Evolutionary conservation across 2,888 invertebrate species (phyloP).

Genomic region (Agrotis puta): DNA sequence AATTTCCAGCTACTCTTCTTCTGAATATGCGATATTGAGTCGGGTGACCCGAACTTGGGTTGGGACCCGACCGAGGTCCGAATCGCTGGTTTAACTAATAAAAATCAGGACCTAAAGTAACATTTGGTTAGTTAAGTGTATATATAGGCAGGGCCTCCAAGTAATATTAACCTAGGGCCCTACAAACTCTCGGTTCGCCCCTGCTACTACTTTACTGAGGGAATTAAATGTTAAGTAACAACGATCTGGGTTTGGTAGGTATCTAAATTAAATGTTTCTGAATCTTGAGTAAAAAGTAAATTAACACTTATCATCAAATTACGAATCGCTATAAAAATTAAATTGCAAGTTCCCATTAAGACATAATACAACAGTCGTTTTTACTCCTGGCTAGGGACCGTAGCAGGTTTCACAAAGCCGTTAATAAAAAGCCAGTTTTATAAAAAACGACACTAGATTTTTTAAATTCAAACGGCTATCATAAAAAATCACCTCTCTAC

Average conservation of each 20-base stretch:
- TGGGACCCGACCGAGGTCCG: too few relatives aligned
- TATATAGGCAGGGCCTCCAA: too few relatives aligned
- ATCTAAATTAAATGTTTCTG: neutral
- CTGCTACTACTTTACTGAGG: neutral
- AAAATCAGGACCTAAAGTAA: too few relatives aligned
- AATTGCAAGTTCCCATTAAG: slow-evolving; percentile 34
- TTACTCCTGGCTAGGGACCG: slow-evolving; percentile 30
- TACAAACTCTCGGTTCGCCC: too few relatives aligned
- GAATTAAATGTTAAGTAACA: neutral
- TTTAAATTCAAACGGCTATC: slow-evolving; percentile 76
- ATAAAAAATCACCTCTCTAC: slow-evolving; percentile 82
- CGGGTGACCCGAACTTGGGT: too few relatives aligned
- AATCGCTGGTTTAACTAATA: too few relatives aligned
- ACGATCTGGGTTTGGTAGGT: neutral
- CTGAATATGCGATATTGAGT: too few relatives aligned
- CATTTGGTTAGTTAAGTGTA: too few relatives aligned
- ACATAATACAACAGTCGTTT: slow-evolving; percentile 41
- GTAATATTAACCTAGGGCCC: too few relatives aligned
- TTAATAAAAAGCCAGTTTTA: slow-evolving; percentile 63
- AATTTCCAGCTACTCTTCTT: too few relatives aligned
- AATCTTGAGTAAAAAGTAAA: neutral
- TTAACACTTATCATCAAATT: neutral
- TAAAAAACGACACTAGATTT: slow-evolving; percentile 67
- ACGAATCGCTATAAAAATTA: slow-evolving; percentile 5
- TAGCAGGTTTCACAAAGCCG: slow-evolving; percentile 64